Evolutionary conservation across 2,797 vertebrate genomes (phyloP).

Genomic region (Bovichtus variegatus): DNA sequence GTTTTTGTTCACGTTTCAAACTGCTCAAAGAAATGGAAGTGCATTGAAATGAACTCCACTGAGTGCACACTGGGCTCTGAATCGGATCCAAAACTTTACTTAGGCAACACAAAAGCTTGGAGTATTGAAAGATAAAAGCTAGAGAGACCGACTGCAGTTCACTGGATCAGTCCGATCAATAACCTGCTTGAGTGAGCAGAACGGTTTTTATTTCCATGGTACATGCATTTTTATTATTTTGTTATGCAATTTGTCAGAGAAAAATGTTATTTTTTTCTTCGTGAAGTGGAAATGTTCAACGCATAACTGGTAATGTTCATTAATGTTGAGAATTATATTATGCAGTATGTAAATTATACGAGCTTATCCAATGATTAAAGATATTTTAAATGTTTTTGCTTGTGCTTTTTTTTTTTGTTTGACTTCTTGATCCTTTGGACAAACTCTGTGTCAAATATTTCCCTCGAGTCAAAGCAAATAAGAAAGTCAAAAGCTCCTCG

Average conservation of each 20-base stretch:
- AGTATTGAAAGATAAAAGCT: conserved; percentile 44
- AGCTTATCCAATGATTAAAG: conserved; percentile 77
- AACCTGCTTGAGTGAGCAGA: conserved; percentile 47
- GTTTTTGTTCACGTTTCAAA: conserved; percentile 38
- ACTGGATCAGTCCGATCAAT: conserved; percentile 50
- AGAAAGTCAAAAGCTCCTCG: conserved; percentile 7
- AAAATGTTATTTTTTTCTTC: conserved; percentile 44
- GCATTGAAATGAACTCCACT: conserved; percentile 39
- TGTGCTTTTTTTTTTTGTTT: conserved; percentile 25
- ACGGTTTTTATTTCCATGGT: conserved; percentile 26
- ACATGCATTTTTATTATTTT: conserved; percentile 45
- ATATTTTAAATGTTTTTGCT: conserved; percentile 74
- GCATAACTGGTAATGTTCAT: conserved; percentile 58
- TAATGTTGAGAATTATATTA: conserved; percentile 69
- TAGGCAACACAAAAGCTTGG: conserved; percentile 26
- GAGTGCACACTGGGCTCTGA: conserved; percentile 48
- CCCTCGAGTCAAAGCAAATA: conserved; percentile 18
- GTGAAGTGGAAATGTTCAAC: conserved; percentile 61
- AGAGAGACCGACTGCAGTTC: conserved; percentile 54
- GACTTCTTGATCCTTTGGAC: conserved; percentile 22
- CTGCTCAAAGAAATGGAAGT: conserved; percentile 46
- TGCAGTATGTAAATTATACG: conserved; percentile 69
- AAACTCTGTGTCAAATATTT: conserved; percentile 42
- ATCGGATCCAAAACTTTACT: conserved; percentile 38
- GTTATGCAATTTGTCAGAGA: conserved; percentile 57